phyloP scores from a whole-genome alignment of 1,140 invertebrate species.

The Drosophila insularis region DNA sequence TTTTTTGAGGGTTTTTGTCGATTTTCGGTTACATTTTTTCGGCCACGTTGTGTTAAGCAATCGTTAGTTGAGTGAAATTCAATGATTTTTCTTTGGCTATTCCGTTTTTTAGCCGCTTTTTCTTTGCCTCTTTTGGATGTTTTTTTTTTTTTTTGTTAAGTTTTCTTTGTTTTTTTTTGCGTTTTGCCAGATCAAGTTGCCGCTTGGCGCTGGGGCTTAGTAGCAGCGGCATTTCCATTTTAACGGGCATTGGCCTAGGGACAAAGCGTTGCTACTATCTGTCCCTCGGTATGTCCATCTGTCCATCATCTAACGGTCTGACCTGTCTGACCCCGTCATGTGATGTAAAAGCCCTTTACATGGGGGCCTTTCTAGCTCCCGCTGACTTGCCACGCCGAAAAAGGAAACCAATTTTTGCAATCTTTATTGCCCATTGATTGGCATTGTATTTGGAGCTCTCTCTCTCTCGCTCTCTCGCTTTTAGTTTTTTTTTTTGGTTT shows the following conservation, averaged over 20 bases:
- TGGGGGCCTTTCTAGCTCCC: neutral
- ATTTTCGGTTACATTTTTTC: constrained; percentile 56
- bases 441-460: constrained; percentile 2
- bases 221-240: constrained; percentile 58
- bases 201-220: constrained; percentile 33
- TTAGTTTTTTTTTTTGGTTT: no score
- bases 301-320: neutral
- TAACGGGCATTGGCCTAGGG: constrained; percentile 22
- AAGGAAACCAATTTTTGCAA: constrained; percentile 35
- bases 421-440: constrained; percentile 57
- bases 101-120: constrained; percentile 1
- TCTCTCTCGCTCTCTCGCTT: neutral
- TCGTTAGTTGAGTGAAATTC: constrained; percentile 44
- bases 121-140: neutral
- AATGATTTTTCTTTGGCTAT: constrained; percentile 42
- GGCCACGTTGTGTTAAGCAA: constrained; percentile 49
- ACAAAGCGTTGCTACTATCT: constrained; percentile 31
- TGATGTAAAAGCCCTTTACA: neutral
- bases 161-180: neutral
- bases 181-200: constrained; percentile 50
- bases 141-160: neutral
- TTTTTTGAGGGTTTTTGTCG: constrained; percentile 14
- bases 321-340: constrained; percentile 2
- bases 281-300: constrained; percentile 18
- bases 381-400: constrained; percentile 17